Evolutionary conservation across 1,140 invertebrate genomes (phyloP), one percentile per base, ranked within the genome.

Genomic region (Reticulitermes speratus): DNA sequence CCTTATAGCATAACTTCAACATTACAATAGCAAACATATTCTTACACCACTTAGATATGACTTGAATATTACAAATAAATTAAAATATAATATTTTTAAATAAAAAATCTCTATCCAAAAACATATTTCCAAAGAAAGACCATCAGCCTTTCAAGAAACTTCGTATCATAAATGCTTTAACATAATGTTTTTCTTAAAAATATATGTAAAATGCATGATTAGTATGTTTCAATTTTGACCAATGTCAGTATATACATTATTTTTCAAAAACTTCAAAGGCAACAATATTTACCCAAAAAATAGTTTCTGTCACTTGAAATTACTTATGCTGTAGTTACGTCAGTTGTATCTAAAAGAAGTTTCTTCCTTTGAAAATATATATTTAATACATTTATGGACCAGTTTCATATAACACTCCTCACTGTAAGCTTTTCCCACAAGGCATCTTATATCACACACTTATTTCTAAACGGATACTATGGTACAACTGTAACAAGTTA

Each of bases 51-150:
- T 75, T 75, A 75, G 65, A 75, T 6, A 75, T 75, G 65, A 75
- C 65, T 75, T 75, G 25, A n/a, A 75, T 75, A 75, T 75, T 75
- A 75, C 65, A 75, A 75, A 75, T 75, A 75, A 75, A 75, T 75
- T 75, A 75, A 75, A 75, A 55, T 55, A 55, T 75, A 30, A 75
- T 30, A 8, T 75, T 75, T 75, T 75, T 75, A 75, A 75, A 75
- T 75, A 75, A 75, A 75, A 75, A 75, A 75, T 75, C 65, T 75
- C 25, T 75, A 75, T 30, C 65, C 65, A 75, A 75, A 55, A 75
- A 75, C 65, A 30, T 30, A 75, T 75, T 75, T 75, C n/a, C n/a
- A 75, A 9, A 14, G 25, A 75, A 75, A 75, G 65, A 30, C 25
- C 52, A 11, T 75, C 21, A 23, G 8, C 9, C 65, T 30, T 75